Evolutionary conservation across 2,113 vertebrate genomes (phyloP), one percentile per base, ranked within the genome.

Genomic region (Anguilla japonica): DNA sequence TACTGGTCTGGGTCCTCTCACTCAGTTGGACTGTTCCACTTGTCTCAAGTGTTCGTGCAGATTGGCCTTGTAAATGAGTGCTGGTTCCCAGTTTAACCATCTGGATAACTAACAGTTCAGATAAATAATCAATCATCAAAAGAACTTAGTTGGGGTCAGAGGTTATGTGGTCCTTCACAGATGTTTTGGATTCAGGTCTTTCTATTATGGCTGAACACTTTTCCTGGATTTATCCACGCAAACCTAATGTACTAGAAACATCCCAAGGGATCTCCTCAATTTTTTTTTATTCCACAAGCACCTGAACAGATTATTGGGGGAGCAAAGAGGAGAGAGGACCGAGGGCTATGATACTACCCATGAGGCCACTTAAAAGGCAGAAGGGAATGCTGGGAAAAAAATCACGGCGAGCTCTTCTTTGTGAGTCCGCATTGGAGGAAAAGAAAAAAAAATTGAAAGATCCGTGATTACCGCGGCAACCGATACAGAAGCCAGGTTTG

Each of bases 351-450:
- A 92, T 91, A 86, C 87, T 92, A 91, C 90, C 89, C 92, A 53
- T 93, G 91, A 93, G 84, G 90, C 90, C 91, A 89, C 88, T 92
- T 95, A 93, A 94, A 90, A 89, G 92, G 89, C 92, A 93, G 91
- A 86, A 88, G 89, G 92, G 92, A 93, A 94, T 94, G 93, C 88
- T 79, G 92, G 50, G 84, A 29, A 85, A 90, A 93, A 83, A 53
- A 14, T 11, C 87, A 41, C 89, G 63, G 60, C 88, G 88, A 60
- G 89, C 90, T 90, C 80, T 87, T 93, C 90, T 53, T 85, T 89
- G 91, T 91, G 88, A 94, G 91, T 91, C 86, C 40, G 56, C 91
- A 87, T 89, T 88, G 41, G 41, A 41, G 41, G 29, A 41, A 67
- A 56, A 56, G 34, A 11, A 63, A 81, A 71, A 46, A 80, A 43